Percentiles rank a stretch among this genome's conserved stretches.
Evolutionary conservation across 2,888 invertebrate genomes (phyloP).

Genomic region (Eueremaeus valkanovi): DNA sequence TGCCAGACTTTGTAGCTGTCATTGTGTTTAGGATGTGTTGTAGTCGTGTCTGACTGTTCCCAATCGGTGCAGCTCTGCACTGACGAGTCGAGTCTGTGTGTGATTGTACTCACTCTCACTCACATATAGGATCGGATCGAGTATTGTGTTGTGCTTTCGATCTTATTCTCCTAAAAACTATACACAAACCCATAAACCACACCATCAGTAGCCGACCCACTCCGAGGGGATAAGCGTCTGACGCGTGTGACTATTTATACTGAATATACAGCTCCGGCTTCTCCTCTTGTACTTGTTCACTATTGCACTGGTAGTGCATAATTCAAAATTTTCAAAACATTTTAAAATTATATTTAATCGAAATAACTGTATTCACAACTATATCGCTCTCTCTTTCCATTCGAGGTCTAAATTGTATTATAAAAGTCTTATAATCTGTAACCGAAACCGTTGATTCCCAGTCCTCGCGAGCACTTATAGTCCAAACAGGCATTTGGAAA

Average conservation of each 20-base stretch:
- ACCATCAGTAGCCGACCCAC: background rate
- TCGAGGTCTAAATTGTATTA: background rate
- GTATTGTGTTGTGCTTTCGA: background rate
- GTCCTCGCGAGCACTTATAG: background rate
- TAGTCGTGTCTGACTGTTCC: background rate
- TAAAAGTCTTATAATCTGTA: slow-evolving; percentile 14
- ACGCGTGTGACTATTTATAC: slow-evolving; percentile 13
- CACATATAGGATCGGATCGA: no score
- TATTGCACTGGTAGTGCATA: slow-evolving; percentile 8
- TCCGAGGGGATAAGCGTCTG: background rate
- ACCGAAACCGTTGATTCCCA: background rate
- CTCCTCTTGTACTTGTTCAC: background rate
- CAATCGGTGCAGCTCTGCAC: background rate
- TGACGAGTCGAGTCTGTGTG: background rate
- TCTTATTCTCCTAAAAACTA: slow-evolving; percentile 3
- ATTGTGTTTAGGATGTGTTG: slow-evolving; percentile 13
- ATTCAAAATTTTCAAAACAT: slow-evolving; percentile 11
- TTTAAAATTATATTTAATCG: slow-evolving; percentile 21
- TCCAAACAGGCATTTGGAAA: background rate
- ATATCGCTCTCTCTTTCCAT: background rate
- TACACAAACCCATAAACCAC: slow-evolving; percentile 19
- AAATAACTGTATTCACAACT: background rate
- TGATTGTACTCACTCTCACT: background rate
- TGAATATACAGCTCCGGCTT: background rate
- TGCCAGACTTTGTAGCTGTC: slow-evolving; percentile 5